phyloP scores from a whole-genome alignment of 2,888 invertebrate species.

The Lycocerus yunnanus region DNA sequence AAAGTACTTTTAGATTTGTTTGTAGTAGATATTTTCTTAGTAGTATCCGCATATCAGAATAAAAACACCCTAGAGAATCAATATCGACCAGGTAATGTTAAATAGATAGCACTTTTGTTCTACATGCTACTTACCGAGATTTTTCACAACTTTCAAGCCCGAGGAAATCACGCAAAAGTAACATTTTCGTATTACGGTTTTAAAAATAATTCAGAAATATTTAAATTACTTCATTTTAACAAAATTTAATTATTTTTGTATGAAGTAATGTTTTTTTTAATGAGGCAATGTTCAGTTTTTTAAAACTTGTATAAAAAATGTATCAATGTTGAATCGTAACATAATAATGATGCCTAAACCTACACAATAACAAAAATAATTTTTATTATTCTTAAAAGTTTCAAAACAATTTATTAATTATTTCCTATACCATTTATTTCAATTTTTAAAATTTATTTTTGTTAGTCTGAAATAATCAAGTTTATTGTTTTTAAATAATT shows the following conservation, averaged over 20 bases:
- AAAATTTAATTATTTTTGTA: background rate
- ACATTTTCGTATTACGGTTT: background rate
- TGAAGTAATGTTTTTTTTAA: background rate
- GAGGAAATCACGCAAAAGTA: constrained; percentile 9
- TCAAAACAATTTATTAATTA: too few species aligned
- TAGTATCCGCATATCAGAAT: constrained; percentile 29
- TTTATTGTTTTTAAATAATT: background rate
- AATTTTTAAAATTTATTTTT: too few species aligned
- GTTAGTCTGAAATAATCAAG: too few species aligned
- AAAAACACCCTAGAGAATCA: constrained; percentile 32
- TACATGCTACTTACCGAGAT: background rate
- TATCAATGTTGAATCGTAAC: too few species aligned
- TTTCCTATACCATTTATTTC: too few species aligned
- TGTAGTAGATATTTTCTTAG: constrained; percentile 26
- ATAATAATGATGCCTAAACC: background rate
- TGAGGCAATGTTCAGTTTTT: background rate
- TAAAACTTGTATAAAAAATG: too few species aligned
- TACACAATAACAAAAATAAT: too few species aligned
- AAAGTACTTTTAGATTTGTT: constrained; percentile 12
- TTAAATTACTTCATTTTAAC: background rate
- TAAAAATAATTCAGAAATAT: background rate
- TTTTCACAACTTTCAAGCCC: constrained; percentile 9
- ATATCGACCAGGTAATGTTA: constrained; percentile 33
- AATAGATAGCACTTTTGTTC: constrained; percentile 32
- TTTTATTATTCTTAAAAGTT: background rate